Evolutionary conservation across 1,140 invertebrate species (phyloP).

Genomic region (Temnothorax curvispinosus): DNA sequence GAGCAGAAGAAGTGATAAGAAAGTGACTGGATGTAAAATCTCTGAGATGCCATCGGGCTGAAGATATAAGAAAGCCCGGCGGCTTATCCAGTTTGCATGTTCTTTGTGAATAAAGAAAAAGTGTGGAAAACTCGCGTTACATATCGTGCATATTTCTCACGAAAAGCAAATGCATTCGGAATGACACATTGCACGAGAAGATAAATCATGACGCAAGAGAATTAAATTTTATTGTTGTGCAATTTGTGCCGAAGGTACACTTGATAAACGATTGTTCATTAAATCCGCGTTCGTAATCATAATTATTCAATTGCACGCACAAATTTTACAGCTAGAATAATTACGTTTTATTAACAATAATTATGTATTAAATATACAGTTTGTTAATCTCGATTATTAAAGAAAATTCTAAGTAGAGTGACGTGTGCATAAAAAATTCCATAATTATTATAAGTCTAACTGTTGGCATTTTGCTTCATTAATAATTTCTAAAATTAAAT

Average conservation of each 20-base stretch:
- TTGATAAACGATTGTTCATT: conserved; percentile 30
- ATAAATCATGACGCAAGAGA: not conserved
- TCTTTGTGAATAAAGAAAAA: conserved; percentile 48
- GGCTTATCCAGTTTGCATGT: conserved; percentile 46
- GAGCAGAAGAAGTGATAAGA: conserved; percentile 24
- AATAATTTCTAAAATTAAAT: not conserved
- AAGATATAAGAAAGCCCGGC: conserved; percentile 41
- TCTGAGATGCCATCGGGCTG: conserved; percentile 34
- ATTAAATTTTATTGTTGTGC: conserved; percentile 12
- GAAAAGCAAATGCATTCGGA: not conserved
- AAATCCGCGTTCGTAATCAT: not conserved
- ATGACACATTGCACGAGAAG: not conserved
- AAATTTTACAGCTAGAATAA: conserved; percentile 3
- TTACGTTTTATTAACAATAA: not conserved
- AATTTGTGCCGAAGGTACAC: not conserved
- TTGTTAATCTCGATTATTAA: not conserved
- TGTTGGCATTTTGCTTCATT: not conserved
- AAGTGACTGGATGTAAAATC: conserved; percentile 32
- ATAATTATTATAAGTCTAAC: not conserved
- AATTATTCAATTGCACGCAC: not conserved
- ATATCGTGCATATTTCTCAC: conserved; percentile 19
- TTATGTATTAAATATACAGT: not conserved
- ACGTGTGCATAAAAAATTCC: not conserved
- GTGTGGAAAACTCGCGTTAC: conserved; percentile 23
- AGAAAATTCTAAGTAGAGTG: not conserved